A percentile compares a stretch with the other conserved stretches of the same genome.
Conservation (phyloP, 2,797 vertebrate species). For the Tauraco hartlaubi region DNA sequence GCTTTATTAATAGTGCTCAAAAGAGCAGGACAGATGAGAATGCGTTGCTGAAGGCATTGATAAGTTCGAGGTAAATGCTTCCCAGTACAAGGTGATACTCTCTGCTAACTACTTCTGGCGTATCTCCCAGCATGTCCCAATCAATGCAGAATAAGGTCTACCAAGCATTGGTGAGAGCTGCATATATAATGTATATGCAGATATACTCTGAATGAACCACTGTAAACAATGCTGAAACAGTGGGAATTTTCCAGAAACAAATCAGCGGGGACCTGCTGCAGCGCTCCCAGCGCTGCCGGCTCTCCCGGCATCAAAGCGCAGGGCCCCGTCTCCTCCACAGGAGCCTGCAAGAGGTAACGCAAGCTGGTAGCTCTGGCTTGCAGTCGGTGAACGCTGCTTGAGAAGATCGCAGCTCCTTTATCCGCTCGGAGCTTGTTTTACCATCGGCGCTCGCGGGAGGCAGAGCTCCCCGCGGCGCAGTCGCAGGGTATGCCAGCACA, state of each 20-base stretch:
- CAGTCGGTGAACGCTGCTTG: not conserved
- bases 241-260: not conserved
- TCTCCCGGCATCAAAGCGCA: not conserved
- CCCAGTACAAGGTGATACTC: not conserved
- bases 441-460: not conserved
- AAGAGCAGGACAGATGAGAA: not conserved
- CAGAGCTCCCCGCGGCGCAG: not conserved
- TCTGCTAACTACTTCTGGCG: not conserved
- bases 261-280: not conserved
- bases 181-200: slow-evolving; percentile 22
- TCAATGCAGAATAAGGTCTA: not conserved
- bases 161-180: not conserved
- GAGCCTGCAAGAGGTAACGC: not conserved
- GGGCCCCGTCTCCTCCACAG: accelerated
- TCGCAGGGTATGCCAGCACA: accelerated
- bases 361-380: not conserved
- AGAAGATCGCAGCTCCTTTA: not conserved
- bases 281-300: not conserved
- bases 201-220: slow-evolving; percentile 2
- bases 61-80: not conserved
- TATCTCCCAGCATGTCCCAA: not conserved
- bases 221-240: not conserved
- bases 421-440: not conserved
- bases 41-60: not conserved
- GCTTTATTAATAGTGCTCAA: not conserved